phyloP scores from a whole-genome alignment of 2,113 vertebrate genomes.

The Varanus salvator region DNA sequence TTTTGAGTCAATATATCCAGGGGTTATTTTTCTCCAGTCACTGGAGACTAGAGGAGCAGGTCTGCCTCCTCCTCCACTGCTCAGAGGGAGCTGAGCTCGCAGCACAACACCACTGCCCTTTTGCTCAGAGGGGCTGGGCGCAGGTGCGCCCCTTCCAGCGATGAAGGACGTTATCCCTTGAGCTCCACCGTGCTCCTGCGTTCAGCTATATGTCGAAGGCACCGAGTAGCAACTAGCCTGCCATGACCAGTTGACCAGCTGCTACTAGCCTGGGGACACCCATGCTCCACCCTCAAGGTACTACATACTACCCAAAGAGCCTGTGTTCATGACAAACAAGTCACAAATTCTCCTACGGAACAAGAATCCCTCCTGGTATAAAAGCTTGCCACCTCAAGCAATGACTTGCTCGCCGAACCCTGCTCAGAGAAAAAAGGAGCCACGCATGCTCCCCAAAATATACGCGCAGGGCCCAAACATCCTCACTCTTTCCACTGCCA shows the following conservation, averaged over 20 bases:
- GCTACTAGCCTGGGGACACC: background rate
- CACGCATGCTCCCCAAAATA: background rate
- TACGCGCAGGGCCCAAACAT: background rate
- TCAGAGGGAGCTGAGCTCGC: background rate
- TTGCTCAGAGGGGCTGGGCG: background rate
- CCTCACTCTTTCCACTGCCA: background rate
- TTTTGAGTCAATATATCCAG: background rate
- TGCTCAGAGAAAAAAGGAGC: too few species aligned
- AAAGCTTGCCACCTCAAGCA: too few species aligned
- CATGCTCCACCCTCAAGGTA: background rate
- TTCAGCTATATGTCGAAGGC: background rate
- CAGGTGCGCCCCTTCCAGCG: background rate
- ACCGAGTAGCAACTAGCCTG: background rate
- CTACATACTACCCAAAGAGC: background rate
- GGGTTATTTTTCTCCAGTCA: background rate
- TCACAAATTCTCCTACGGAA: background rate
- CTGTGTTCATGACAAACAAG: background rate
- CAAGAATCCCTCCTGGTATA: background rate
- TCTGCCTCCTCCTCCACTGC: background rate
- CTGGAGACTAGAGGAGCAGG: background rate
- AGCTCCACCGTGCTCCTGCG: too few species aligned
- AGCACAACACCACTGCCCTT: background rate
- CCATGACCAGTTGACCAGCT: background rate
- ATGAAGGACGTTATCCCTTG: background rate
- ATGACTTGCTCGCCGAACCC: too few species aligned